Evolutionary conservation across 2,888 invertebrate genomes (phyloP).

Genomic region (Cacoxenus indagator): DNA sequence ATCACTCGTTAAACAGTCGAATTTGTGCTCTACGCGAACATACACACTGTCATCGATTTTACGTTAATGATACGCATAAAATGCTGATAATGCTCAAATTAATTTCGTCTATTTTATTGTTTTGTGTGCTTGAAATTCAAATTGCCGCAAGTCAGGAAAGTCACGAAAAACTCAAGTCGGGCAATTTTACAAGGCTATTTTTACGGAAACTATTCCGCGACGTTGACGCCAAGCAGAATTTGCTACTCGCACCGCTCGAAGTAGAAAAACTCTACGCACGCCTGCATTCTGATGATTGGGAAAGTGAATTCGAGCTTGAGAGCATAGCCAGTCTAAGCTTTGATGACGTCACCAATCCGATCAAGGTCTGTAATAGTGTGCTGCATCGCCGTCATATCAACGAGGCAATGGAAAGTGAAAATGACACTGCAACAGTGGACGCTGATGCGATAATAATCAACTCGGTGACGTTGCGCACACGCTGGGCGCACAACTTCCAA

Average conservation of each 20-base stretch:
- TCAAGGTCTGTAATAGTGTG: constrained; percentile 18
- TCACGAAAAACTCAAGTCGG: not conserved
- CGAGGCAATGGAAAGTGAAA: not conserved
- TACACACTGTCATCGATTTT: not conserved
- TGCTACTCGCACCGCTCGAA: constrained; percentile 10
- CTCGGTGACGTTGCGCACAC: constrained; percentile 34
- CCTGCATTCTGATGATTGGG: not conserved
- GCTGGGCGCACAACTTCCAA: constrained; percentile 47
- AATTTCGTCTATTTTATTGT: not conserved
- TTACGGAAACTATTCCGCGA: not conserved
- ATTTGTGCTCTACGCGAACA: not conserved
- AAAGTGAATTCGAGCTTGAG: constrained; percentile 9
- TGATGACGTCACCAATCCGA: constrained; percentile 11
- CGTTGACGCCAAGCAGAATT: not conserved
- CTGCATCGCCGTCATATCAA: not conserved
- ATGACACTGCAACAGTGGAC: not conserved
- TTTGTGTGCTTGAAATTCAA: not conserved
- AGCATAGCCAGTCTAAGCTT: not conserved
- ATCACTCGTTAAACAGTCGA: too few relatives aligned
- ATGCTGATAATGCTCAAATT: not conserved
- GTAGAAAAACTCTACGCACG: constrained; percentile 11
- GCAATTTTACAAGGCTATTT: not conserved
- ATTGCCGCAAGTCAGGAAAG: not conserved
- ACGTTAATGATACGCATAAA: not conserved
- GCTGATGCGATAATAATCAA: constrained; percentile 13